phyloP scores from a whole-genome alignment of 1,140 invertebrate genomes.

The Olivierus martensii region DNA sequence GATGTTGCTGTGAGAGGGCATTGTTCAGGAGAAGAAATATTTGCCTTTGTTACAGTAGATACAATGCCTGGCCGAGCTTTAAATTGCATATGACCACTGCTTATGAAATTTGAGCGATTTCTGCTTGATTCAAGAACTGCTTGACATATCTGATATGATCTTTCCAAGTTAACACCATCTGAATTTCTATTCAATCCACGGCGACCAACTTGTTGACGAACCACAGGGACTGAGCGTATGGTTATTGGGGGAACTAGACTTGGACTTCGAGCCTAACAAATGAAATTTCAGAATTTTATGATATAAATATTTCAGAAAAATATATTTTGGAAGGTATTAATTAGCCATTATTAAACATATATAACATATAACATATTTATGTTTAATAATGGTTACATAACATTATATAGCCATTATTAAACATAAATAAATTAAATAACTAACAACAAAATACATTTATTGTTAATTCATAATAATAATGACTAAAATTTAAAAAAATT shows the following conservation, averaged over 20 bases:
- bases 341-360: no score
- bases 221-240: constrained; percentile 12
- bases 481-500: no score
- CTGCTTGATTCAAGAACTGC: constrained; percentile 85
- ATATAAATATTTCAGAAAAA: no score
- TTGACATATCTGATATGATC: constrained; percentile 91
- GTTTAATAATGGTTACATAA: no score
- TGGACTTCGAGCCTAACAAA: constrained; percentile 1
- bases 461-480: no score
- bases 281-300: no score
- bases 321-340: no score
- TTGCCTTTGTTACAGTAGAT: neutral
- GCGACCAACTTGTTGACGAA: constrained; percentile 1
- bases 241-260: constrained; percentile 15
- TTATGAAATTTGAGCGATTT: constrained; percentile 59
- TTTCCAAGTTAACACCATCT: constrained; percentile 75
- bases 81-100: constrained; percentile 21
- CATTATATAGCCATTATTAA: no score
- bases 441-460: no score
- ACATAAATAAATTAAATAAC: no score
- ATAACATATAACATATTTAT: no score
- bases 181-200: constrained; percentile 8
- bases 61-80: neutral
- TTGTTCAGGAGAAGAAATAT: neutral
- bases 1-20: neutral